Evolutionary conservation across 2,888 invertebrate species (phyloP), one percentile per base, ranked within the genome.

Genomic region (Callinectes sapidus): DNA sequence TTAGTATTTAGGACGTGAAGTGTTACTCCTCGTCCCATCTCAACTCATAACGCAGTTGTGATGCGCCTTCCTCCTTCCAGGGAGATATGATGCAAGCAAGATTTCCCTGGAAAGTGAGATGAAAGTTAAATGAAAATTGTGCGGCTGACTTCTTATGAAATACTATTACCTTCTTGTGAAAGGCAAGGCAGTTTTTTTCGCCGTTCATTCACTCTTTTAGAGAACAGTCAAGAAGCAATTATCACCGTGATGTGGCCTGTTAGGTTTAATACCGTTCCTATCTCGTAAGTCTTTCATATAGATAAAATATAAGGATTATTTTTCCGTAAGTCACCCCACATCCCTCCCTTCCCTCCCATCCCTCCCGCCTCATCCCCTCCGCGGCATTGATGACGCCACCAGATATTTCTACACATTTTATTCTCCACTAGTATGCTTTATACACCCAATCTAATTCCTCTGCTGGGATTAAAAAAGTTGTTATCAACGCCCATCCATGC

Each of bases 111-210:
- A 89, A 42, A 42, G 87, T 71, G n/a, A 91, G 18, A 77, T 48
- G 71, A 71, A 77, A 32, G 39, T 66, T 71, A 88, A 35, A 81
- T 32, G 10, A 16, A 89, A 87, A 91, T 88, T 77, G 32, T 55
- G 42, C 42, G 88, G 89, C 88, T 91, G 91, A 91, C 88, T 89
- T 88, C 88, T 91, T 91, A 77, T 91, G 91, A 91, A 91, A 91
- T 89, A 91, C 18, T 91, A 88, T 91, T 88, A 91, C 81, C 88
- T 89, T 89, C 81, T 81, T 54, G 91, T 88, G 88, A 91, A 91
- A 81, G 91, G 88, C 81, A 89, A 32, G 77, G 28, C 91, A 89
- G 88, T 77, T 77, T 77, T 91, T 91, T 66, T 77, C 77, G 66
- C 88, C 88, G 16, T 42, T n/a, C 88, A 87, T 71, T 87, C 88